These are phyloP conservation scores for Struthidea cinerea DNA, from an alignment of 2,113 vertebrate species.

Conservation along the genomic window DNA sequence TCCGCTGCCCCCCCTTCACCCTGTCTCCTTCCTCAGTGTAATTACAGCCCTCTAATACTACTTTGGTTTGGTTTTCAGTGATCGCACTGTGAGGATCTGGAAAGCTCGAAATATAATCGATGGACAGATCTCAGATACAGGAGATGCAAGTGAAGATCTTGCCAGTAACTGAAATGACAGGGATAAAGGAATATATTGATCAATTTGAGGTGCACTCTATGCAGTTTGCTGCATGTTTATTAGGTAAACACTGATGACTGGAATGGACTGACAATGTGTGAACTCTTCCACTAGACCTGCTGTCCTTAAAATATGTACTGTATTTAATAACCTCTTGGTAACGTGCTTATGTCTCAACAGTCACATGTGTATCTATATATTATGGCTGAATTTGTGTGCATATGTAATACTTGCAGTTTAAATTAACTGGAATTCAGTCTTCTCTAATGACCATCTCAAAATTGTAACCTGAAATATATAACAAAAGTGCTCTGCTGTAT, in stretches of 20 bases:
- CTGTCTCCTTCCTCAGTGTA: not conserved
- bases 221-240: conserved; percentile 52
- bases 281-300: conserved; percentile 61
- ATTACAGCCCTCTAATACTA: not conserved
- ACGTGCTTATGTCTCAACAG: conserved; percentile 47
- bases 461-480: conserved; percentile 6
- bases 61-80: conserved; percentile 72
- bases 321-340: conserved; percentile 50
- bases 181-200: conserved; percentile 20
- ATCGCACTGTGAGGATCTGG: conserved; percentile 96
- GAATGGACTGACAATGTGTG: conserved; percentile 54
- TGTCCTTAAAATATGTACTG: conserved; percentile 60
- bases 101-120: conserved; percentile 83
- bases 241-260: conserved; percentile 53
- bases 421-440: conserved; percentile 49
- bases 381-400: conserved; percentile 57
- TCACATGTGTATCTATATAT: conserved; percentile 7
- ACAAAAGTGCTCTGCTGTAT: conserved; percentile 22
- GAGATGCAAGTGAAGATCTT: conserved; percentile 82
- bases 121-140: conserved; percentile 75
- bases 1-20: too few species aligned
- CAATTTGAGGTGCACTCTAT: conserved; percentile 29
- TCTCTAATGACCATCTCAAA: conserved; percentile 38
- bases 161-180: conserved; percentile 72
- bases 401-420: conserved; percentile 46